Evolutionary conservation across 2,113 vertebrate species (phyloP), one percentile per base, ranked within the genome.

Genomic region (Furnarius figulus): DNA sequence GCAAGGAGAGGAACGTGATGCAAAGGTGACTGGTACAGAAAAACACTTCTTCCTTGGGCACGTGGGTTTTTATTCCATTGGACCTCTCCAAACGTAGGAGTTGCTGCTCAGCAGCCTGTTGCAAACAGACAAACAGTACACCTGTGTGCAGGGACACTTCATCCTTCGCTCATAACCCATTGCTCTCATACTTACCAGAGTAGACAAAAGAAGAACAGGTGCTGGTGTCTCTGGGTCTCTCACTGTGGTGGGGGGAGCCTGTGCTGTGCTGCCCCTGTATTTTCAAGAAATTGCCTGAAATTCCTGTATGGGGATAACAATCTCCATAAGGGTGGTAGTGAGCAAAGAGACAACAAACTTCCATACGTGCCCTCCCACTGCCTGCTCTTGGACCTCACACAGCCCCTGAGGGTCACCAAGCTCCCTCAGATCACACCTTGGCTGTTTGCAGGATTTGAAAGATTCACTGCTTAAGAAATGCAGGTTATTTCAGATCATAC

Each of bases 261-360:
- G 53, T 50, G 37, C 50, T 31, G 25, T 24, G n/a, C 59, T 77
- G 44, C 5, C 19, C 8, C 31, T 31, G 14, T 0, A 0, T 50
- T 85, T 85, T 55, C 83, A 78, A 70, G 46, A 33, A 52, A 39
- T 56, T 70, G 16, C 25, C 46, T 81, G 70, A n/a, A 87, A 65
- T 42, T n/a, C 65, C 33, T 30, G 46, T 24, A 28, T 2, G 3
- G 10, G 33, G 14, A 31, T 28, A 19, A 15, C 3, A 23, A n/a
- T 61, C 35, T 90, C 42, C 61, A 56, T 24, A 35, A 1, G 2
- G 70, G 49, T 7, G 4, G 35, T 35, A 77, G 46, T 1, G 1
- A 65, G 55, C 18, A 2, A 2, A 58, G n/a, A 44, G 27, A 8
- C n/a, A 90, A 49, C 35, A 85, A 66, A 40, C 22, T 8, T 74